These are phyloP conservation scores for Apostichopus californicus DNA, from an alignment of 35 echinoderm and acorn worm species.

Conservation along the genomic window DNA sequence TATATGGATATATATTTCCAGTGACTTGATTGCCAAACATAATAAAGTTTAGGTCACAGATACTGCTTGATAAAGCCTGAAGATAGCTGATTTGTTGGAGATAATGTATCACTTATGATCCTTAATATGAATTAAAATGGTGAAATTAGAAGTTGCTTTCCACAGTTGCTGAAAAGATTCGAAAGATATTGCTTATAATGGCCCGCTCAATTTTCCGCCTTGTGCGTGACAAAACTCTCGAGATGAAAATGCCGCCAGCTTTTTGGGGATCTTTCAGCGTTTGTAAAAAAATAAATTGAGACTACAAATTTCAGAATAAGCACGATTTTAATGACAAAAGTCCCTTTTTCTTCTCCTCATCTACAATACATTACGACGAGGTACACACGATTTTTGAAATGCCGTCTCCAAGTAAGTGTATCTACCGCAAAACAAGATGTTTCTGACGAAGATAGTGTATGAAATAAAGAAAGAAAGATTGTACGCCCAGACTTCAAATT, in stretches of 20 bases:
- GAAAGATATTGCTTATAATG: conserved; percentile 36
- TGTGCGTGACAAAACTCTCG: conserved; percentile 45
- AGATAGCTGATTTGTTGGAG: conserved; percentile 43
- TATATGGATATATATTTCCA: too few relatives aligned
- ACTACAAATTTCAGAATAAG: conserved; percentile 44
- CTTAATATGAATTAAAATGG: conserved; percentile 46
- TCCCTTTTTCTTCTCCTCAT: background rate
- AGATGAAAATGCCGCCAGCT: conserved; percentile 40
- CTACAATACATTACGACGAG: conserved; percentile 27
- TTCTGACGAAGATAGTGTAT: background rate
- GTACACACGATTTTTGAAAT: conserved; percentile 10
- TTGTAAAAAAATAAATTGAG: conserved; percentile 28
- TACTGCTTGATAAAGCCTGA: conserved; percentile 20
- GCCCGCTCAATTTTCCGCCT: conserved; percentile 31
- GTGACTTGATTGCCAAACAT: background rate
- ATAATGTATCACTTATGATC: conserved; percentile 45
- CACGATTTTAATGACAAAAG: conserved; percentile 45
- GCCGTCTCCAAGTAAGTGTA: conserved; percentile 4
- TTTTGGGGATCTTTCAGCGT: background rate
- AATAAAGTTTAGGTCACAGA: conserved; percentile 40
- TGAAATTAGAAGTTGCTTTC: conserved; percentile 42
- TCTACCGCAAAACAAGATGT: conserved; percentile 25
- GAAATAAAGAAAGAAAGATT: conserved; percentile 36
- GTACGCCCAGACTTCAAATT: conserved; percentile 41
- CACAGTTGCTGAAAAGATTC: conserved; percentile 20